Percentiles rank a stretch among this genome's conserved stretches.
Conservation (phyloP, 2,888 invertebrate genomes). For the Meloe dianella region DNA sequence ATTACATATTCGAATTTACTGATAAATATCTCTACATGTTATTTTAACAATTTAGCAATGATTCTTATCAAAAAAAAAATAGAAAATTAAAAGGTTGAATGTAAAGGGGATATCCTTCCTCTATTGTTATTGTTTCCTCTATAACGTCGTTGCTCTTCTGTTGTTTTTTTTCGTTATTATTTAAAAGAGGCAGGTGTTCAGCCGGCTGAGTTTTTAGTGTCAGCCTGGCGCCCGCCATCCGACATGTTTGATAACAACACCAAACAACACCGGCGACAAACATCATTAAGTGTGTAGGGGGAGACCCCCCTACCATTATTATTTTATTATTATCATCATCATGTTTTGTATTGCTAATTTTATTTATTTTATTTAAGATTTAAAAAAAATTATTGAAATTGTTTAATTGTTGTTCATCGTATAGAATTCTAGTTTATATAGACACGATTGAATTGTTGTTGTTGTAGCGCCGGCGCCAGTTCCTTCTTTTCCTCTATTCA, state of each 20-base stretch:
- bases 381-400: too few relatives aligned
- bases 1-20: too few relatives aligned
- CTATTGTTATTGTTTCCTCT: neutral
- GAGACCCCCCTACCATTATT: neutral
- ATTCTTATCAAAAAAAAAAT: neutral
- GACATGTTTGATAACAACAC: neutral
- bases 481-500: neutral
- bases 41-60: neutral
- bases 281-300: neutral
- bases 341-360: too few relatives aligned
- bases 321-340: neutral
- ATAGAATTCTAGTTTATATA: neutral
- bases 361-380: too few relatives aligned
- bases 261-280: conserved; percentile 1
- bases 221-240: neutral
- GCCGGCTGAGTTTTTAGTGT: neutral
- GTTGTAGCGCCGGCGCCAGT: neutral
- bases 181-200: neutral
- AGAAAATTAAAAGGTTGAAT: too few relatives aligned
- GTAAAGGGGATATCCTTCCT: too few relatives aligned
- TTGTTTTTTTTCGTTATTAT: neutral
- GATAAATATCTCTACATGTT: too few relatives aligned
- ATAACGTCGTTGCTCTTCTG: neutral
- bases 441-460: neutral
- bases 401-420: too few relatives aligned